Percentiles rank a stretch among this genome's conserved stretches.
These are phyloP conservation scores for Ondatra zibethicus DNA, from an alignment of 2,113 vertebrate species.

Conservation along the genomic window DNA sequence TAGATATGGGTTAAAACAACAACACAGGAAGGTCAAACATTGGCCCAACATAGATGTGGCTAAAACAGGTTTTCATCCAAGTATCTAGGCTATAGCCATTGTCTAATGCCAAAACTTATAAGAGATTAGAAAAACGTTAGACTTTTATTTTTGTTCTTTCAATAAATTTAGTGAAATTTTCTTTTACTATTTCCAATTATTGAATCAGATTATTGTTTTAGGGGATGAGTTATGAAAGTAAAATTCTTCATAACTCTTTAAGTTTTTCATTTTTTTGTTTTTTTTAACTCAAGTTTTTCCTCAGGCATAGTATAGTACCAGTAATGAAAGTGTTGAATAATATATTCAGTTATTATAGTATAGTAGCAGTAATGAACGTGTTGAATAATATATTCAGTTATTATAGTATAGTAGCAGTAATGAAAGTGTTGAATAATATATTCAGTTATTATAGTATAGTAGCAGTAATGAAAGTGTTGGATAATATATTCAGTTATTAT, in stretches of 20 bases:
- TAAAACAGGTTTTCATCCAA: slow-evolving; percentile 31
- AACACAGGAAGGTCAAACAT: slow-evolving; percentile 12
- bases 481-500: too few species aligned
- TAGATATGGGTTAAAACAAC: slow-evolving; percentile 32
- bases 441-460: too few species aligned
- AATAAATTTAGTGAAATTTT: background rate
- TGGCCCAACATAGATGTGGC: slow-evolving; percentile 1
- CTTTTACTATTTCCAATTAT: background rate
- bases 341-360: background rate
- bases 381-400: too few species aligned
- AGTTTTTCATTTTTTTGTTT: background rate
- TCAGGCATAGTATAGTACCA: background rate
- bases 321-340: background rate
- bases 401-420: too few species aligned
- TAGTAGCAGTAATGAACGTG: too few species aligned
- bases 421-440: too few species aligned
- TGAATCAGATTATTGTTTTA: slow-evolving; percentile 6
- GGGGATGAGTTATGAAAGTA: slow-evolving; percentile 26
- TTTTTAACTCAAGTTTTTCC: background rate
- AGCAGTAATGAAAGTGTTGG: too few species aligned
- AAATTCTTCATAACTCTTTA: background rate
- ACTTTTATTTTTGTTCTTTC: background rate
- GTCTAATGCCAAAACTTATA: background rate
- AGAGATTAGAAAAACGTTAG: slow-evolving; percentile 20
- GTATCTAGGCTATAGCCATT: background rate